phyloP scores from a whole-genome alignment of 1,140 invertebrate species.

The Anastrepha ludens region DNA sequence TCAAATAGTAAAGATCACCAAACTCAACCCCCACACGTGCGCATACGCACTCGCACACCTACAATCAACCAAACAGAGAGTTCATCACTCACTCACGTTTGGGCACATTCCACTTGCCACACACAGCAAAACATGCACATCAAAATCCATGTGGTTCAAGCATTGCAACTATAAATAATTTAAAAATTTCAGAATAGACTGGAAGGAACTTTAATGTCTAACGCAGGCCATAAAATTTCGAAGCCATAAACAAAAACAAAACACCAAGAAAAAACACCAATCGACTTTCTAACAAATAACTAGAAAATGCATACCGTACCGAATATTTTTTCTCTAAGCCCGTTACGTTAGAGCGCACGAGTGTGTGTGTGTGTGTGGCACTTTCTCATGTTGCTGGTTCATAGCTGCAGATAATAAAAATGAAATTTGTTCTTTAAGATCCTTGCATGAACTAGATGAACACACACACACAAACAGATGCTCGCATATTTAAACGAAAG shows the following conservation, averaged over 20 bases:
- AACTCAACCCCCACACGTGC: not conserved
- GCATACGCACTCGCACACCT: not conserved
- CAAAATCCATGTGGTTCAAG: not conserved
- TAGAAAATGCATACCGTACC: not conserved
- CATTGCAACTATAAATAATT: slow-evolving; percentile 39
- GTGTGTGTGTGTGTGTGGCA: not conserved
- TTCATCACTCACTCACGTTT: slow-evolving; percentile 37
- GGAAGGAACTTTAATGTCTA: slow-evolving; percentile 4
- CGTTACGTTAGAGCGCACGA: too few species aligned
- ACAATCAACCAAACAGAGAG: not conserved
- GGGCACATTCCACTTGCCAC: slow-evolving; percentile 14
- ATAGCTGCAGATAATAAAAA: not conserved
- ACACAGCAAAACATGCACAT: not conserved
- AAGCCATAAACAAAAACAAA: not conserved
- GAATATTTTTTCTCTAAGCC: too few species aligned
- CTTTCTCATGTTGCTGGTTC: not conserved
- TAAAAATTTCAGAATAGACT: slow-evolving; percentile 17
- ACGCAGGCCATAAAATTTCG: not conserved
- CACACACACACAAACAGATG: not conserved
- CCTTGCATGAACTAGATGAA: not conserved
- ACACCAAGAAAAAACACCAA: not conserved
- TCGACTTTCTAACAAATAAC: slow-evolving; percentile 8
- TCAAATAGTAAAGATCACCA: not conserved
- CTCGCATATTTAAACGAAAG: not conserved
- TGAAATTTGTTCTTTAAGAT: not conserved